Evolutionary conservation across 2,888 invertebrate species (phyloP).

Genomic region (Platycheirus albimanus): DNA sequence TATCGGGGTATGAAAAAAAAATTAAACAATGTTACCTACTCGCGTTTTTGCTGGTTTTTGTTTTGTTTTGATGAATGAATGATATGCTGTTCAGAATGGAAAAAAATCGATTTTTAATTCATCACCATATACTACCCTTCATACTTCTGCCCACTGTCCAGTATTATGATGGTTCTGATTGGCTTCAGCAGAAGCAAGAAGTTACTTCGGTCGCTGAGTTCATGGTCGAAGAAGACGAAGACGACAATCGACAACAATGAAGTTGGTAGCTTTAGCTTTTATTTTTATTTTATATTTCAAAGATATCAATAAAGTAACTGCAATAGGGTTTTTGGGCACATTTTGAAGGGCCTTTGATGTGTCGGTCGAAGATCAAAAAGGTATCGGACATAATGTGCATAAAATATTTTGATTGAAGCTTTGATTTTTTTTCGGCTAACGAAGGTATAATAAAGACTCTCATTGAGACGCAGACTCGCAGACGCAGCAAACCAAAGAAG

Average conservation of each 20-base stretch:
- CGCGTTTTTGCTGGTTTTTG: conserved; percentile 68
- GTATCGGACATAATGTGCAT: conserved; percentile 66
- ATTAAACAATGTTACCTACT: conserved; percentile 49
- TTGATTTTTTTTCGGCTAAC: conserved; percentile 40
- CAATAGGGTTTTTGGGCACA: conserved; percentile 53
- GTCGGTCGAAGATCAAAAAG: conserved; percentile 69
- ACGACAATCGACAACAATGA: not conserved
- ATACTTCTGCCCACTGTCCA: not conserved
- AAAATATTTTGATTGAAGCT: conserved; percentile 50
- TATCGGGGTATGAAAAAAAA: not conserved
- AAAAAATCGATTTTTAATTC: conserved; percentile 72
- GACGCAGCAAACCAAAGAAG: conserved; percentile 45
- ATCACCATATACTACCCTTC: conserved; percentile 47
- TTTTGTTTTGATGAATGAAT: conserved; percentile 70
- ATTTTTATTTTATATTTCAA: conserved; percentile 7
- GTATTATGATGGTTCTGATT: conserved; percentile 7
- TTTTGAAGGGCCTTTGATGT: conserved; percentile 61
- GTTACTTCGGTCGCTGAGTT: conserved; percentile 40
- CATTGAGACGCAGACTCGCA: conserved; percentile 36
- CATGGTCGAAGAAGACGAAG: conserved; percentile 51
- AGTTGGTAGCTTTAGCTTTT: not conserved
- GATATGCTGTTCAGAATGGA: conserved; percentile 52
- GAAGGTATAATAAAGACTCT: not conserved
- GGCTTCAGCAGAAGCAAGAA: conserved; percentile 26
- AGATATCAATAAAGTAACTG: conserved; percentile 51